A percentile compares a stretch with the other conserved stretches of the same genome.
Evolutionary conservation across 2,888 invertebrate genomes (phyloP).

Genomic region (Boloria selene): DNA sequence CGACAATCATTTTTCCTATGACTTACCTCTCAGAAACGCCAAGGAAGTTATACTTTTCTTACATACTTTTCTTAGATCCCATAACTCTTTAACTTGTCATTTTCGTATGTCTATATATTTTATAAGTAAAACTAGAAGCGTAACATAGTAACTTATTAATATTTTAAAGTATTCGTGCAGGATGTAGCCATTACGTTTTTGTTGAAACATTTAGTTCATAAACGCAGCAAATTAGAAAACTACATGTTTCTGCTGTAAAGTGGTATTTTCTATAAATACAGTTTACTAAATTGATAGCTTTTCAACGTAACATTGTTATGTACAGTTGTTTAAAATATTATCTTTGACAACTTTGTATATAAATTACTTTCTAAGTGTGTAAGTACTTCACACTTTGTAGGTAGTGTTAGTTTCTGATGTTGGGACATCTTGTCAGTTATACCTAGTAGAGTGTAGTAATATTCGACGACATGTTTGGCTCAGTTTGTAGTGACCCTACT

Average conservation of each 20-base stretch:
- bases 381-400: too few species aligned
- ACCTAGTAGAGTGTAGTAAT: too few species aligned
- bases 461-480: too few species aligned
- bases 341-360: conserved; percentile 5
- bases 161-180: conserved; percentile 13
- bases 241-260: conserved; percentile 10
- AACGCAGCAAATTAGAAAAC: conserved; percentile 22
- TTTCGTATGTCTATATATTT: neutral
- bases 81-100: neutral
- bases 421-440: too few species aligned
- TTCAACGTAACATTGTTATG: conserved; percentile 19
- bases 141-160: conserved; percentile 7
- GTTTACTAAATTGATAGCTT: conserved; percentile 17
- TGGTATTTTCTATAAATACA: conserved; percentile 23
- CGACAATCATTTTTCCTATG: too few species aligned
- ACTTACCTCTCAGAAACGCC: too few species aligned
- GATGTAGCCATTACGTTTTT: conserved; percentile 16
- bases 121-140: neutral
- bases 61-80: too few species aligned
- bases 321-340: neutral
- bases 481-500: too few species aligned
- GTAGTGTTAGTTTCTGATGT: too few species aligned
- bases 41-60: too few species aligned
- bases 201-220: conserved; percentile 22
- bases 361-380: neutral